phyloP scores from a whole-genome alignment of 1,140 invertebrate species.

The Sinella curviseta region DNA sequence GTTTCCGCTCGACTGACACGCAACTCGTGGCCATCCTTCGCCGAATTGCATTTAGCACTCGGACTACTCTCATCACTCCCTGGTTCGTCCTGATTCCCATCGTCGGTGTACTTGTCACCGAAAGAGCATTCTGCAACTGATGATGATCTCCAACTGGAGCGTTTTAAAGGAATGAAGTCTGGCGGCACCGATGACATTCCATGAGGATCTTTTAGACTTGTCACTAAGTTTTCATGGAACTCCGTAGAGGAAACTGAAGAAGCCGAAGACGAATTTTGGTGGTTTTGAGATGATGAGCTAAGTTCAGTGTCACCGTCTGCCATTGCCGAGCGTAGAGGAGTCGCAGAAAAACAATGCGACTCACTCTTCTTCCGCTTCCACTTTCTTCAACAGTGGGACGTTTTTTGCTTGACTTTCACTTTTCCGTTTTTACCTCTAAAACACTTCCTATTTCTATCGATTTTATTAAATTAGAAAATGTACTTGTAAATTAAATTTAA shows the following conservation, averaged over 20 bases:
- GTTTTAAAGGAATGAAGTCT: constrained; percentile 19
- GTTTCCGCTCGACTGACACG: constrained; percentile 3
- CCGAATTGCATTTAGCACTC: background rate
- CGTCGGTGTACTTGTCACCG: background rate
- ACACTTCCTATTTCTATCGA: too few species aligned
- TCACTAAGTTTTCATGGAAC: constrained; percentile 19
- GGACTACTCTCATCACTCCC: constrained; percentile 7
- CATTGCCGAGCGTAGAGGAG: background rate
- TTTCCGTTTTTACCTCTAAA: too few species aligned
- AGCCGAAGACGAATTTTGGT: constrained; percentile 2
- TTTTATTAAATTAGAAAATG: too few species aligned
- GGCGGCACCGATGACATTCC: constrained; percentile 18
- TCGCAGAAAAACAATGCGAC: background rate
- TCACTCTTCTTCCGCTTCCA: too few species aligned
- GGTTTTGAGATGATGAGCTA: constrained; percentile 21
- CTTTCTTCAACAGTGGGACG: too few species aligned
- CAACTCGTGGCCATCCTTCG: constrained; percentile 7
- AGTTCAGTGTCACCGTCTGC: constrained; percentile 15
- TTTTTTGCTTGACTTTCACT: too few species aligned
- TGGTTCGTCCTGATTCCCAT: background rate
- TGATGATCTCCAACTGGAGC: constrained; percentile 27
- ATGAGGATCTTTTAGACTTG: constrained; percentile 10
- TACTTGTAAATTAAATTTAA: too few species aligned
- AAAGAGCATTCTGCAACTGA: constrained; percentile 14
- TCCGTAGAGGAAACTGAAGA: constrained; percentile 8